A percentile compares a stretch with the other conserved stretches of the same genome.
These are phyloP conservation scores for Leptinotarsa haldemani DNA, from an alignment of 2,888 invertebrate genomes.

Conservation along the genomic window DNA sequence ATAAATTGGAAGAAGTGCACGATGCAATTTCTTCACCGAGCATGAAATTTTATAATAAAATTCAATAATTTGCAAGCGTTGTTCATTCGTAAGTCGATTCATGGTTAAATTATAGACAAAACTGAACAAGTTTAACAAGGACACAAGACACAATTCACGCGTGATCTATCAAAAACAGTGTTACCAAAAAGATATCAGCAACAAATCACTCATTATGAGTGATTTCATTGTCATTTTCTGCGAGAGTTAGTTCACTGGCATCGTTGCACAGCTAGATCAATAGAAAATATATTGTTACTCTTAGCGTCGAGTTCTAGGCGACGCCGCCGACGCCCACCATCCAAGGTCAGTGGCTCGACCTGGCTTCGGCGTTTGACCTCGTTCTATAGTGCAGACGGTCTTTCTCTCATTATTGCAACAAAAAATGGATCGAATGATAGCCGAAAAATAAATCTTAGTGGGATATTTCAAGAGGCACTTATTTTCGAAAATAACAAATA, in stretches of 20 bases:
- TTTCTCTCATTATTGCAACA: constrained; percentile 25
- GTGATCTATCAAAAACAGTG: too few relatives aligned
- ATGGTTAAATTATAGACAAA: too few relatives aligned
- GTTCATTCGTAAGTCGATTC: too few relatives aligned
- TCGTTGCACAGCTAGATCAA: constrained; percentile 20
- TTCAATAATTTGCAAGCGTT: too few relatives aligned
- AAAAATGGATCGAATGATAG: constrained; percentile 15
- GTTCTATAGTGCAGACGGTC: constrained; percentile 57
- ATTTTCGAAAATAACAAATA: too few relatives aligned
- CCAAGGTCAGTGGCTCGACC: constrained; percentile 62
- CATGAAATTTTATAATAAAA: too few relatives aligned
- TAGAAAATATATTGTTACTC: constrained; percentile 28
- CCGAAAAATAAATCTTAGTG: not conserved
- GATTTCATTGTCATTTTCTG: not conserved
- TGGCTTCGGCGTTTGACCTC: constrained; percentile 62
- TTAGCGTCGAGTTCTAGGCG: constrained; percentile 38
- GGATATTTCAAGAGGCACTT: not conserved
- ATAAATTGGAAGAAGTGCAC: too few relatives aligned
- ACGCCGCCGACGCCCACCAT: constrained; percentile 45
- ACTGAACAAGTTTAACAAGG: too few relatives aligned
- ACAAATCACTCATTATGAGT: too few relatives aligned
- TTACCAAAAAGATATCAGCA: too few relatives aligned
- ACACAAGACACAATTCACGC: too few relatives aligned
- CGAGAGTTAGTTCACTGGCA: not conserved
- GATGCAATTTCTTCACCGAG: too few relatives aligned